These are phyloP conservation scores for Palythoa grandiflora DNA, from an alignment of 92 coral and sea anemone genomes.

Conservation along the genomic window DNA sequence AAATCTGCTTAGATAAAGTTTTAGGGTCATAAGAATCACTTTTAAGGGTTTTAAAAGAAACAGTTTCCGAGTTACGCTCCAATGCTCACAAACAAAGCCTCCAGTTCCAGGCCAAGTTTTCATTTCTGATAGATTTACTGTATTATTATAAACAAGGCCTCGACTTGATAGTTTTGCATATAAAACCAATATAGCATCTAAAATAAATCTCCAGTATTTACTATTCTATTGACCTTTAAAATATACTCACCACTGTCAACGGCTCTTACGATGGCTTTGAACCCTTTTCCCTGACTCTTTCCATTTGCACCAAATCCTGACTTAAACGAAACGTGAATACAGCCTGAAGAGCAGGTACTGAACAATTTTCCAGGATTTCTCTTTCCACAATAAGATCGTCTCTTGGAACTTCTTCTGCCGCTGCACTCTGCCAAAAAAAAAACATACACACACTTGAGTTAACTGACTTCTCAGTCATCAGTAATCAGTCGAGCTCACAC, in stretches of 20 bases:
- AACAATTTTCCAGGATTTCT: conserved; percentile 19
- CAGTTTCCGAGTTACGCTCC: too few species aligned
- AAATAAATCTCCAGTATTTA: too few species aligned
- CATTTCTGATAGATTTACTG: too few species aligned
- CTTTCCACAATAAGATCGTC: conserved; percentile 37
- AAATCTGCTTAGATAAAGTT: too few species aligned
- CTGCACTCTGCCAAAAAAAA: conserved; percentile 30
- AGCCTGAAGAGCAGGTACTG: conserved; percentile 37
- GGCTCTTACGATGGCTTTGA: conserved; percentile 3
- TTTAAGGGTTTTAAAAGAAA: too few species aligned
- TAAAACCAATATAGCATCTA: too few species aligned
- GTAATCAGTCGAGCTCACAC: too few species aligned
- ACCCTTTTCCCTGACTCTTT: conserved; percentile 9
- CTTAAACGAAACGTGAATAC: conserved; percentile 33
- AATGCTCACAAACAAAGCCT: too few species aligned
- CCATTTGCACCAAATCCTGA: conserved; percentile 18
- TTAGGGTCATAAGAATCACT: too few species aligned
- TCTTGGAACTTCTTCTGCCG: conserved; percentile 34
- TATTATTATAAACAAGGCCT: too few species aligned
- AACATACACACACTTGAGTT: background rate
- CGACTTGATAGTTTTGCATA: too few species aligned
- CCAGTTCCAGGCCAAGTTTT: too few species aligned
- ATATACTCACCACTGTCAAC: conserved; percentile 29
- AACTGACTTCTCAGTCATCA: background rate
- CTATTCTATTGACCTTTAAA: background rate